These are phyloP conservation scores for Alectura lathami DNA, from an alignment of 2,113 vertebrate genomes.

Conservation along the genomic window DNA sequence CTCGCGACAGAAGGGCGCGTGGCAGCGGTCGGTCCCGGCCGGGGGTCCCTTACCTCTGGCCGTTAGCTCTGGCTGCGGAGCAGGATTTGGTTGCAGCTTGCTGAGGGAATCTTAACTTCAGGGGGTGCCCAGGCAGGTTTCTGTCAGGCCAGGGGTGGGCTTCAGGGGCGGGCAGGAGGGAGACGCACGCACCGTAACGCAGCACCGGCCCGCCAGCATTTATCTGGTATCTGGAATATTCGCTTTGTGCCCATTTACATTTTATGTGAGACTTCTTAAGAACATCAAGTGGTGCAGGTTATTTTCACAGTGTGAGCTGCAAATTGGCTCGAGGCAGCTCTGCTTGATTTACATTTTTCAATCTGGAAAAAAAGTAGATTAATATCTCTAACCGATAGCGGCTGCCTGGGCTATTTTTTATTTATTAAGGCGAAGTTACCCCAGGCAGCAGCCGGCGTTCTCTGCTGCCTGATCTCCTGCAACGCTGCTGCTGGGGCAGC, in stretches of 20 bases:
- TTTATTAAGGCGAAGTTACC: constrained; percentile 48
- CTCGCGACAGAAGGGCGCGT: not conserved
- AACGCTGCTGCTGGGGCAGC: not conserved
- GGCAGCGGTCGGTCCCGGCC: not conserved
- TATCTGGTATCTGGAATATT: constrained; percentile 58
- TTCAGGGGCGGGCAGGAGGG: not conserved
- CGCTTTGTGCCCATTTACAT: constrained; percentile 51
- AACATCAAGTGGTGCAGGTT: constrained; percentile 55
- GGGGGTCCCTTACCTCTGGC: not conserved
- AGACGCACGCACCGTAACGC: not conserved
- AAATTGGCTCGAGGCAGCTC: constrained; percentile 55
- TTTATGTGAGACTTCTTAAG: constrained; percentile 52
- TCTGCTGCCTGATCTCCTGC: constrained; percentile 11
- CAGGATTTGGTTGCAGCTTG: not conserved
- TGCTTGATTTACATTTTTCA: constrained; percentile 72
- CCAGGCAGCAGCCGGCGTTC: not conserved
- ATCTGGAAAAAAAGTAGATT: constrained; percentile 52
- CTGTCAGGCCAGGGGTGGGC: not conserved
- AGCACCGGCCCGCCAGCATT: not conserved
- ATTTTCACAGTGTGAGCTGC: constrained; percentile 69
- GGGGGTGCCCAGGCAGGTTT: not conserved
- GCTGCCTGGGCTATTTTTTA: constrained; percentile 34
- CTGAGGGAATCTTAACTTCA: not conserved
- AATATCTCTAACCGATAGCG: constrained; percentile 52
- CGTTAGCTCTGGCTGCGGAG: not conserved